Evolutionary conservation across 2,113 vertebrate species (phyloP).

Genomic region (Atherinomorus stipes): DNA sequence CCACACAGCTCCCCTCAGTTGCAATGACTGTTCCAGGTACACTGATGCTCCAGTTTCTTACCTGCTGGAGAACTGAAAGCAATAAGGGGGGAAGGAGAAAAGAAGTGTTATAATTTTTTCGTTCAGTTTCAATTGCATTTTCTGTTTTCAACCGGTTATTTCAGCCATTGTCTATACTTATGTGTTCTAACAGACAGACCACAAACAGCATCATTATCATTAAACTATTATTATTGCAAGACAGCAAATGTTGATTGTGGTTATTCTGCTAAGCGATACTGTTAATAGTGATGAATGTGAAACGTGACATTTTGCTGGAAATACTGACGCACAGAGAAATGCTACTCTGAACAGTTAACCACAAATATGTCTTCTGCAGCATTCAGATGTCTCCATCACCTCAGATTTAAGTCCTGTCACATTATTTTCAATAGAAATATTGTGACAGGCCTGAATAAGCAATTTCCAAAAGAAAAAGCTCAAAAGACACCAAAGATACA

Average conservation of each 20-base stretch:
- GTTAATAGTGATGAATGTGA: background rate
- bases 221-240: background rate
- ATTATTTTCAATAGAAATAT: too few relatives aligned
- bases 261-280: background rate
- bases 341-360: background rate
- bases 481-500: too few relatives aligned
- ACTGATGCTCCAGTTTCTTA: conserved; percentile 18
- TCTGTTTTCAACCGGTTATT: too few relatives aligned
- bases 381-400: background rate
- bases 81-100: background rate
- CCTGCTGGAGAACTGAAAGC: conserved; percentile 19
- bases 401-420: background rate
- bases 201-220: too few relatives aligned
- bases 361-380: background rate
- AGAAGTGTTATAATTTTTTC: background rate
- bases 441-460: too few relatives aligned
- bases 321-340: background rate
- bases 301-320: background rate
- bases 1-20: conserved; percentile 59
- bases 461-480: too few relatives aligned
- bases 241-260: background rate
- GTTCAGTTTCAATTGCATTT: too few relatives aligned
- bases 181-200: too few relatives aligned
- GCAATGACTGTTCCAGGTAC: conserved; percentile 43
- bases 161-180: too few relatives aligned